phyloP scores from a whole-genome alignment of 1,140 invertebrate genomes.

The Lucilia sericata region DNA sequence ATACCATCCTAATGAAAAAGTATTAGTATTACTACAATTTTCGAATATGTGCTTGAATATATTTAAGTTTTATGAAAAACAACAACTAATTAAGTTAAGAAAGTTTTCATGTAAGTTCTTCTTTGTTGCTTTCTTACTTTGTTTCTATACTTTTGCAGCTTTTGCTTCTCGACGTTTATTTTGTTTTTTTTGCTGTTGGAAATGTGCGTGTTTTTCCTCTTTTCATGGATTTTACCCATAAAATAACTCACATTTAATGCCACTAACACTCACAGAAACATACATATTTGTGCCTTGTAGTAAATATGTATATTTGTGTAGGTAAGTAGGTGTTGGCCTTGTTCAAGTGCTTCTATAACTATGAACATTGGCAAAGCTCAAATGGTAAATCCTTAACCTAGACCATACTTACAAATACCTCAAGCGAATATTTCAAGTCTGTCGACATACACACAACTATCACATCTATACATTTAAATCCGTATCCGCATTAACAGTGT shows the following conservation, averaged over 20 bases:
- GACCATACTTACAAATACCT: neutral
- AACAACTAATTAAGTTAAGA: slow-evolving; percentile 37
- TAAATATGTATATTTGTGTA: neutral
- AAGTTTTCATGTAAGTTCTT: slow-evolving; percentile 26
- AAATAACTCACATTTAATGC: neutral
- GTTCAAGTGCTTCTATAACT: neutral
- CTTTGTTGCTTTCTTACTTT: neutral
- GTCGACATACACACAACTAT: too few species aligned
- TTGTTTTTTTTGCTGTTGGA: neutral
- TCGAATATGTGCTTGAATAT: too few species aligned
- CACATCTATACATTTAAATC: too few species aligned
- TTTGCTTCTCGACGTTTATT: neutral
- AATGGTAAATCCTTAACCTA: slow-evolving; percentile 29
- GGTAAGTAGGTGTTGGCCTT: slow-evolving; percentile 11
- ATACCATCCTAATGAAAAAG: too few species aligned
- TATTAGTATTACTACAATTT: too few species aligned
- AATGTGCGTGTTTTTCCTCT: slow-evolving; percentile 18
- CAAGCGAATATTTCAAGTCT: too few species aligned
- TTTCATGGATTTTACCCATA: slow-evolving; percentile 23
- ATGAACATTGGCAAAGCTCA: neutral
- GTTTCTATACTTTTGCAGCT: too few species aligned
- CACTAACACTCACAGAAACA: neutral
- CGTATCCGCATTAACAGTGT: too few species aligned
- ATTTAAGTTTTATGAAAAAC: neutral
- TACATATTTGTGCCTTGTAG: too few species aligned